Evolutionary conservation across 2,113 vertebrate genomes (phyloP).

Genomic region (Nerophis ophidion): DNA sequence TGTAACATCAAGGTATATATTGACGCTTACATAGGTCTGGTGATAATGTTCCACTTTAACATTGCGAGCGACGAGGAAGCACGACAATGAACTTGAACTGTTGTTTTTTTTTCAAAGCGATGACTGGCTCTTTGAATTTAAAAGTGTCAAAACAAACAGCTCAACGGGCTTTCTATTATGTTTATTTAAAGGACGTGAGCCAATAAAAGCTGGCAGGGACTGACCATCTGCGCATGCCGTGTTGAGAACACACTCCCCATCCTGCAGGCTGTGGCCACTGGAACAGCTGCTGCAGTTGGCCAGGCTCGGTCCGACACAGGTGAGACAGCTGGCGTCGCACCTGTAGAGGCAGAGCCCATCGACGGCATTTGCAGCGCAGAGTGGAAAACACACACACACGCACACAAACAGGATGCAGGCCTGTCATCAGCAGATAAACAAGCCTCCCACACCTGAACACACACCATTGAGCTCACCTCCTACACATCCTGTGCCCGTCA

Average conservation of each 20-base stretch:
- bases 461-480: conserved; percentile 76
- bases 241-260: conserved; percentile 81
- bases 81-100: not conserved
- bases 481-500: conserved; percentile 77
- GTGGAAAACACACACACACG: conserved; percentile 21
- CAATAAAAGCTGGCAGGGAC: conserved; percentile 32
- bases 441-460: conserved; percentile 59
- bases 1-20: too few species aligned
- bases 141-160: not conserved
- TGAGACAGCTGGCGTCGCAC: conserved; percentile 88
- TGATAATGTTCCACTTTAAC: too few species aligned
- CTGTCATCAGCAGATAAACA: conserved; percentile 64
- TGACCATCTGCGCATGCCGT: conserved; percentile 88
- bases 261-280: conserved; percentile 81
- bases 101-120: not conserved
- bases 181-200: conserved; percentile 8
- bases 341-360: conserved; percentile 59
- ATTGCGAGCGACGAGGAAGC: not conserved
- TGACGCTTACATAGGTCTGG: too few species aligned
- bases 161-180: not conserved
- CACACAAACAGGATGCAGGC: conserved; percentile 30
- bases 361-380: conserved; percentile 11
- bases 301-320: conserved; percentile 80
- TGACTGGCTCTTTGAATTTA: not conserved
- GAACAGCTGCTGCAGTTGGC: conserved; percentile 88